Conservation (phyloP, 2,797 vertebrate genomes). For the Toxotes lorentzi region DNA sequence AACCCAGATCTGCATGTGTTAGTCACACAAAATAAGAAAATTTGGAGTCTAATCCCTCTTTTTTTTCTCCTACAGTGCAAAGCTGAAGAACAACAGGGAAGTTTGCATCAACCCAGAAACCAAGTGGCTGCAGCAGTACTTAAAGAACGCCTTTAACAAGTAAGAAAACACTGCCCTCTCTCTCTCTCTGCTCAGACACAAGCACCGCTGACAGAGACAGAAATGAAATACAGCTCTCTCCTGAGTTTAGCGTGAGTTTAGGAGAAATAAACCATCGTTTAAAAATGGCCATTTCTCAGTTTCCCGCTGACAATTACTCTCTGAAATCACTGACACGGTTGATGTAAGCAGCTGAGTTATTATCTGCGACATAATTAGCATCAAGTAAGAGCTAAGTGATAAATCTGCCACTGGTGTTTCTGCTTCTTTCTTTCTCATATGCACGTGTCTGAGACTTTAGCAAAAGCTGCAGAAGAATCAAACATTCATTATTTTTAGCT, state of each 20-base stretch:
- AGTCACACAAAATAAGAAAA: not conserved
- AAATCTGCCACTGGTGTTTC: conserved; percentile 52
- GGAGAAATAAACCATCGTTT: conserved; percentile 51
- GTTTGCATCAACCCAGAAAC: conserved; percentile 97
- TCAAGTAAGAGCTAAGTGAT: conserved; percentile 51
- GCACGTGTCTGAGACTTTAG: conserved; percentile 25
- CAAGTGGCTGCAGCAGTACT: conserved; percentile 98
- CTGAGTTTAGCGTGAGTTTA: conserved; percentile 26
- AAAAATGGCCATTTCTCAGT: conserved; percentile 21
- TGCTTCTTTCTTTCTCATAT: conserved; percentile 59
- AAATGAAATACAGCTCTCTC: conserved; percentile 37
- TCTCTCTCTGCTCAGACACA: conserved; percentile 20
- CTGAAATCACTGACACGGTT: conserved; percentile 47
- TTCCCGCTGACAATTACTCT: conserved; percentile 49
- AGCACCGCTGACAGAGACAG: conserved; percentile 22
- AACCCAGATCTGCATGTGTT: not conserved
- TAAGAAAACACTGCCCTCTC: conserved; percentile 83
- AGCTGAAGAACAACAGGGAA: conserved; percentile 93
- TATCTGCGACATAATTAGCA: conserved; percentile 63
- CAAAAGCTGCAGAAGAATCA: not conserved
- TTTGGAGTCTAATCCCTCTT: not conserved
- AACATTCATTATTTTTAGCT: not conserved
- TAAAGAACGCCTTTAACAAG: conserved; percentile 99
- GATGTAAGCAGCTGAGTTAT: conserved; percentile 63
- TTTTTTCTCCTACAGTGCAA: conserved; percentile 79